Percentiles rank a stretch among this genome's conserved stretches.
These are phyloP conservation scores for Halictus ligatus DNA, from an alignment of 2,888 invertebrate genomes.

Conservation along the genomic window DNA sequence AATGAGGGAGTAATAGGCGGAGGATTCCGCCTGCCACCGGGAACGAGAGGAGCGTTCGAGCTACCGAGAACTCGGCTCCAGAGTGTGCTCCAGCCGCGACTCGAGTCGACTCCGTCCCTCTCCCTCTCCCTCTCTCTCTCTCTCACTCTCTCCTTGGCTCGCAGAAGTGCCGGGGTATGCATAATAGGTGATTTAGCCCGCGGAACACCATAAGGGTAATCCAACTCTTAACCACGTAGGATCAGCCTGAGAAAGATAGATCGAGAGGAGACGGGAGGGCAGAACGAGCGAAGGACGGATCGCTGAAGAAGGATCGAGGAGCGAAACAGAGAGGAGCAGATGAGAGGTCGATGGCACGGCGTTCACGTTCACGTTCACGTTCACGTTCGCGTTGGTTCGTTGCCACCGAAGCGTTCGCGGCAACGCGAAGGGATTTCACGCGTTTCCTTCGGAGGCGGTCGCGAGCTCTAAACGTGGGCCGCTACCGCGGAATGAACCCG, in stretches of 20 bases:
- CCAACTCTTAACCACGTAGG: slow-evolving; percentile 62
- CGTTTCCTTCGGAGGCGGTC: slow-evolving; percentile 26
- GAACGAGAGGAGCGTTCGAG: slow-evolving; percentile 38
- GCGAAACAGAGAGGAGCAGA: neutral
- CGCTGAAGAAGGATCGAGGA: neutral
- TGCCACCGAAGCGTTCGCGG: neutral
- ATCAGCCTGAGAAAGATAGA: slow-evolving; percentile 26
- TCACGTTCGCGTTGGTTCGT: neutral
- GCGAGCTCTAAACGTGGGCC: neutral
- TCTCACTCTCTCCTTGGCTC: neutral
- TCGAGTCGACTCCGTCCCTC: slow-evolving; percentile 13
- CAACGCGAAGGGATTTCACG: slow-evolving; percentile 43
- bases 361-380: neutral
- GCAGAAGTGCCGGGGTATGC: slow-evolving; percentile 71
- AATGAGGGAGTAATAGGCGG: slow-evolving; percentile 75
- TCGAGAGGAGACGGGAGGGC: neutral
- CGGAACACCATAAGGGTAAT: slow-evolving; percentile 66
- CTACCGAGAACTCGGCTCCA: slow-evolving; percentile 42
- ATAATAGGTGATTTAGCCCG: slow-evolving; percentile 80
- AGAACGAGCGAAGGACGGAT: slow-evolving; percentile 5
- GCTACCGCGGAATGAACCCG: slow-evolving; percentile 32
- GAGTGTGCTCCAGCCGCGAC: slow-evolving; percentile 40
- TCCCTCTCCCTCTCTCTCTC: neutral
- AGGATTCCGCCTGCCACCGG: slow-evolving; percentile 44
- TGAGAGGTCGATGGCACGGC: slow-evolving; percentile 38